Conservation (phyloP, 2,888 invertebrate species). For the Cantharis rufa region DNA sequence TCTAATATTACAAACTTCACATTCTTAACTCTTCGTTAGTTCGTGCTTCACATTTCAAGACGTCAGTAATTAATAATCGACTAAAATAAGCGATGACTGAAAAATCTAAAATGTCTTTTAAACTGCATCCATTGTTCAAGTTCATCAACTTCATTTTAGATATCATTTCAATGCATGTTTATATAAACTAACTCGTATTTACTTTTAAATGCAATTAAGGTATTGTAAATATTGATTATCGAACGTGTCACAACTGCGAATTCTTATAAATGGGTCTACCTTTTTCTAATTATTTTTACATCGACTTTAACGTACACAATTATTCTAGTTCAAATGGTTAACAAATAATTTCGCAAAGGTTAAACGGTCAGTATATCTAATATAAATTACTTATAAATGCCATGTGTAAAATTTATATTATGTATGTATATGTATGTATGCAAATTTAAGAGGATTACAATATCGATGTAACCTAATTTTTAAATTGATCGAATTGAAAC, state of each 20-base stretch:
- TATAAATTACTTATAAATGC: background rate
- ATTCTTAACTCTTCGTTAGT: background rate
- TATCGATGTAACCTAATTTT: background rate
- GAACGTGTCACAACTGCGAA: background rate
- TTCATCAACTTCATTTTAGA: background rate
- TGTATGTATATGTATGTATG: background rate
- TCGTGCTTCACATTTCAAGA: background rate
- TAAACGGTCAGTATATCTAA: background rate
- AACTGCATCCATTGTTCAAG: background rate
- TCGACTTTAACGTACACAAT: background rate
- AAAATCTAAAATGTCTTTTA: background rate
- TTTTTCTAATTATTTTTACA: background rate
- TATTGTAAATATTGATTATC: background rate
- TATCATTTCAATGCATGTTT: background rate
- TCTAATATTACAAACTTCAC: background rate
- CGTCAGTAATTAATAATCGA: background rate
- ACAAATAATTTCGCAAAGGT: background rate
- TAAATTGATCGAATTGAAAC: background rate
- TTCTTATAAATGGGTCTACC: background rate
- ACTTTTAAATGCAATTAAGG: background rate
- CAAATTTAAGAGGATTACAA: background rate
- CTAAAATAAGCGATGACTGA: background rate
- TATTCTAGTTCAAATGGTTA: background rate
- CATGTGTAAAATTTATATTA: background rate
- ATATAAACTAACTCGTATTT: background rate